These are phyloP conservation scores for Mobula birostris DNA, from an alignment of 2,113 vertebrate species.

Conservation along the genomic window DNA sequence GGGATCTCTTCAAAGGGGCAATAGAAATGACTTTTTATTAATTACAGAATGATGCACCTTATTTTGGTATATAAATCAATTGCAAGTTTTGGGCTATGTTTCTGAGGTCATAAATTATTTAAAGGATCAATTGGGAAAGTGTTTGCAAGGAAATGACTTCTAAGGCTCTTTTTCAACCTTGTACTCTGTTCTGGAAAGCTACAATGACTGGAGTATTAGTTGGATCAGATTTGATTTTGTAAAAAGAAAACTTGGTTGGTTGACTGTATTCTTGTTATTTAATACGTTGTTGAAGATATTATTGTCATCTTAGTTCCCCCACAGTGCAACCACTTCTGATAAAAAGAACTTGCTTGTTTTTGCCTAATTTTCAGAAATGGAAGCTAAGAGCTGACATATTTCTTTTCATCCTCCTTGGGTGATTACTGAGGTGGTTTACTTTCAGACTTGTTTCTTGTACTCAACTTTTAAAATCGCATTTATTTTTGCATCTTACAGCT, in stretches of 20 bases:
- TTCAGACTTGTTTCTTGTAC: not conserved
- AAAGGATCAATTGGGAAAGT: no score
- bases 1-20: no score
- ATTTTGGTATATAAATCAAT: no score
- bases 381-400: not conserved
- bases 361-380: not conserved
- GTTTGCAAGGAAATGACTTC: not conserved
- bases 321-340: not conserved
- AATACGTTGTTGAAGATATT: no score
- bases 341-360: not conserved
- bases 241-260: not conserved
- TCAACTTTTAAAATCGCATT: not conserved
- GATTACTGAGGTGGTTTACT: not conserved
- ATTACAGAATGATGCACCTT: no score
- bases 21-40: no score
- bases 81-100: not conserved
- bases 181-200: not conserved
- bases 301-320: no score
- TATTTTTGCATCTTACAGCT: conserved; percentile 55
- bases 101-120: not conserved
- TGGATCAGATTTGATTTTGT: not conserved
- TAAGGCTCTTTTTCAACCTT: not conserved
- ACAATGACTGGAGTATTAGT: not conserved
- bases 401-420: not conserved
- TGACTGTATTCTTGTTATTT: not conserved